These are phyloP conservation scores for Umimayanthus kanabou DNA, from an alignment of 92 coral and sea anemone genomes.

Conservation along the genomic window DNA sequence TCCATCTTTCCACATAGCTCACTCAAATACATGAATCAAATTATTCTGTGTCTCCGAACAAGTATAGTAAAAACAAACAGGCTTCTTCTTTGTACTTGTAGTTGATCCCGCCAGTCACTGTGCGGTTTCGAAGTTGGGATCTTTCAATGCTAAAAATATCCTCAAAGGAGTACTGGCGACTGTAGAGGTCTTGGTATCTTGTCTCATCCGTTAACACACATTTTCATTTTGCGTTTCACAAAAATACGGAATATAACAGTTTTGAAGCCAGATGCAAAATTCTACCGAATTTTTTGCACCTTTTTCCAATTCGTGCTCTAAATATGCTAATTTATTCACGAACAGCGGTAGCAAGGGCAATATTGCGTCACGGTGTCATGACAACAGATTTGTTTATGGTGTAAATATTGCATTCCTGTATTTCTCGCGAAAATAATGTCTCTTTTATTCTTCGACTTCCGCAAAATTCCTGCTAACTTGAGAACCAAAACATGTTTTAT, in stretches of 20 bases:
- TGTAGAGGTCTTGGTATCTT: not conserved
- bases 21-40: not conserved
- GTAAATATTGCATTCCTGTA: conserved; percentile 47
- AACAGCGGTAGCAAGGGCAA: conserved; percentile 49
- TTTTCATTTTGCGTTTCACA: not conserved
- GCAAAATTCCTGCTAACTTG: not conserved
- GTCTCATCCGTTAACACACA: conserved; percentile 1
- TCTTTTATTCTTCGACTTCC: not conserved
- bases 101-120: not conserved
- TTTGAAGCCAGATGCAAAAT: conserved; percentile 11
- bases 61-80: conserved; percentile 1
- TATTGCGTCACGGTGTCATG: conserved; percentile 81
- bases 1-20: conserved; percentile 41
- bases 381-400: conserved; percentile 66
- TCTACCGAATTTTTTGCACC: conserved; percentile 21
- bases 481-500: not conserved
- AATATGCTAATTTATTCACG: conserved; percentile 45
- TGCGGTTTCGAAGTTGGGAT: not conserved
- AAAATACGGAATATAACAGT: not conserved
- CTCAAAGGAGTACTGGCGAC: not conserved
- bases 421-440: conserved; percentile 39
- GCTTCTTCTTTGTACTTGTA: not conserved
- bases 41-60: not conserved
- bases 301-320: conserved; percentile 9
- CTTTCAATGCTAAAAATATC: not conserved